Conservation (phyloP, 2,113 vertebrate species). For the Suncus etruscus region DNA sequence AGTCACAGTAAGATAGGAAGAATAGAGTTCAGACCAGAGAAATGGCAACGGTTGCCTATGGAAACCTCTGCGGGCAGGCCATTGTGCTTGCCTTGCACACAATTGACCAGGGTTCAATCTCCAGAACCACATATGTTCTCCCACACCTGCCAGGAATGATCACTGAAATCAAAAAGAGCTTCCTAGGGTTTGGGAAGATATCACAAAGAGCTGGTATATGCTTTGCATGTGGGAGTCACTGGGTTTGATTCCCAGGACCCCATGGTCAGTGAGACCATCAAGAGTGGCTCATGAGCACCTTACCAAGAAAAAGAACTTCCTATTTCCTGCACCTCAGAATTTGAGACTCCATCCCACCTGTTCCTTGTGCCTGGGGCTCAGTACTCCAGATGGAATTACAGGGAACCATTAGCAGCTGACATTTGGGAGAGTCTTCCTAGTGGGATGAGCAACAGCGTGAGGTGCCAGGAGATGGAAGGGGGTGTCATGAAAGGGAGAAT, state of each 20-base stretch:
- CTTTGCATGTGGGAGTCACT: no score
- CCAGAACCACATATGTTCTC: no score
- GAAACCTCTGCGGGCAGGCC: no score
- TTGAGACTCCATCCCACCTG: background rate
- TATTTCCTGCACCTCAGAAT: background rate
- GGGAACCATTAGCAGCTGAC: background rate
- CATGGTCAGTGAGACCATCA: no score
- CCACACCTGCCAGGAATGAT: no score
- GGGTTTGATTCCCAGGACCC: no score
- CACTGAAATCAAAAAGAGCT: background rate
- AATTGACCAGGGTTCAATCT: no score
- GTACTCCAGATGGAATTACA: background rate
- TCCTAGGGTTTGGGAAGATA: background rate
- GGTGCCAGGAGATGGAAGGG: background rate
- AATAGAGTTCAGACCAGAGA: background rate
- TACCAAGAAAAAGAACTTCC: background rate
- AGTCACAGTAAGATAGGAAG: background rate
- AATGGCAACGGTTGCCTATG: background rate
- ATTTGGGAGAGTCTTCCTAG: background rate
- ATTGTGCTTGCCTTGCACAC: no score
- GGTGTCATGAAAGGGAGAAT: background rate
- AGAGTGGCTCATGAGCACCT: no score
- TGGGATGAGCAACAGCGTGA: background rate
- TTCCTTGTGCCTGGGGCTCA: background rate
- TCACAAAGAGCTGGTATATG: no score